Percentiles rank a stretch among this genome's conserved stretches.
phyloP scores from a whole-genome alignment of 1,140 invertebrate genomes.

The Prorops nasuta region DNA sequence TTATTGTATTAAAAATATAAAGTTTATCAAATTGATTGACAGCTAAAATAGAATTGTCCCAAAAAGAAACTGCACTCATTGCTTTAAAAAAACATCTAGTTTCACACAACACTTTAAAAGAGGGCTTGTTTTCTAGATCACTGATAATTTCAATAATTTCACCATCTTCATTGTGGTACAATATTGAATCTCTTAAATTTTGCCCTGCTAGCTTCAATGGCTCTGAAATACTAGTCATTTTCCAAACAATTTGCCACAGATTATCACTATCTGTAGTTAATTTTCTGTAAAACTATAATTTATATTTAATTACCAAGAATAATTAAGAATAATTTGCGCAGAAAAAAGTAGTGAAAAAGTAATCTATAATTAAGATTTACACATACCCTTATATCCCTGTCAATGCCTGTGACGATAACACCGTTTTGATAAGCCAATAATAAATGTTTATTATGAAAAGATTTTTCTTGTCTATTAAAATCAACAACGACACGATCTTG shows the following conservation, averaged over 20 bases:
- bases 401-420: slow-evolving; percentile 22
- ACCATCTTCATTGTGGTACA: slow-evolving; percentile 25
- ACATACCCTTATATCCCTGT: slow-evolving; percentile 28
- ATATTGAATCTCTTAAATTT: slow-evolving; percentile 24
- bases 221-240: slow-evolving; percentile 18
- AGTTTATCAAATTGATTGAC: slow-evolving; percentile 28
- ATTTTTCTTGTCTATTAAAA: neutral
- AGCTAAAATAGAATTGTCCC: slow-evolving; percentile 10
- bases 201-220: slow-evolving; percentile 16
- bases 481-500: slow-evolving; percentile 1
- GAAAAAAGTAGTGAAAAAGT: neutral
- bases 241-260: slow-evolving; percentile 27
- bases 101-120: slow-evolving; percentile 20
- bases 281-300: slow-evolving; percentile 37
- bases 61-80: slow-evolving; percentile 20
- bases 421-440: slow-evolving; percentile 18
- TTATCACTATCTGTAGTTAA: slow-evolving; percentile 10
- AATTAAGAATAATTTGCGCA: neutral
- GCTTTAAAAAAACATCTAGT: slow-evolving; percentile 17
- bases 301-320: too few relatives aligned
- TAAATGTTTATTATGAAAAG: slow-evolving; percentile 10
- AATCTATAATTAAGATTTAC: neutral
- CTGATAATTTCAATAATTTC: slow-evolving; percentile 28
- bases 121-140: slow-evolving; percentile 16
- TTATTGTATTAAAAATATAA: slow-evolving; percentile 23